These are phyloP conservation scores for Tineola bisselliella DNA, from an alignment of 2,888 invertebrate species.

Conservation along the genomic window DNA sequence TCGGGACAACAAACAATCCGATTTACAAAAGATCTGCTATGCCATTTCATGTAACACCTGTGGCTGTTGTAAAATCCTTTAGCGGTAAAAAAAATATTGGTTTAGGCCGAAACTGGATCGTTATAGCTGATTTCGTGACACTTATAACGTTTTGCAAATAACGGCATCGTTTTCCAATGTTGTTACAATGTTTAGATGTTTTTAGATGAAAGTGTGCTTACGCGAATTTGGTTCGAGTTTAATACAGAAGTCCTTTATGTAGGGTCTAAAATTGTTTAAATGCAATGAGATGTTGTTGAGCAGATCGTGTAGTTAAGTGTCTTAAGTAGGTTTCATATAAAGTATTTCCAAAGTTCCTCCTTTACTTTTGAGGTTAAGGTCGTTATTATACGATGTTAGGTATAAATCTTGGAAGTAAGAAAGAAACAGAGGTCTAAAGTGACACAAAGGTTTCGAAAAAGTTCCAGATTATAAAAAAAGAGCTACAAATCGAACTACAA, in stretches of 20 bases:
- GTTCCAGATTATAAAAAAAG: background rate
- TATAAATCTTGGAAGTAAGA: too few species aligned
- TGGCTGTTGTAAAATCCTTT: slow-evolving; percentile 11
- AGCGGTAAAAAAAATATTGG: slow-evolving; percentile 9
- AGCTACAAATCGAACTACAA: background rate
- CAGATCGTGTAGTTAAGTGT: too few species aligned
- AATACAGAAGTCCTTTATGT: background rate
- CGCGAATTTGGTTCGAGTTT: background rate
- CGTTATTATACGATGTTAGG: too few species aligned
- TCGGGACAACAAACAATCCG: background rate
- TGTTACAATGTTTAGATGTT: background rate
- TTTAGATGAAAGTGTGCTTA: too few species aligned
- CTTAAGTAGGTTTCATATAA: too few species aligned
- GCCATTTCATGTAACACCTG: slow-evolving; percentile 5
- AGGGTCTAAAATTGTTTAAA: too few species aligned
- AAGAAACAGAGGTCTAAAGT: too few species aligned
- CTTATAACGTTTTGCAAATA: too few species aligned
- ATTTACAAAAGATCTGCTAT: background rate
- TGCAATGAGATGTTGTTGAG: too few species aligned
- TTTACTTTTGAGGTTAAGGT: too few species aligned
- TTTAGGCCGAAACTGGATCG: background rate
- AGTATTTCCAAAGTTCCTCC: too few species aligned
- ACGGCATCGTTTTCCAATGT: background rate
- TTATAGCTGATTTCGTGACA: background rate
- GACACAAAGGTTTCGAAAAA: background rate